phyloP scores from a whole-genome alignment of 2,888 invertebrate genomes.

The Cecidostiba fungosa region DNA sequence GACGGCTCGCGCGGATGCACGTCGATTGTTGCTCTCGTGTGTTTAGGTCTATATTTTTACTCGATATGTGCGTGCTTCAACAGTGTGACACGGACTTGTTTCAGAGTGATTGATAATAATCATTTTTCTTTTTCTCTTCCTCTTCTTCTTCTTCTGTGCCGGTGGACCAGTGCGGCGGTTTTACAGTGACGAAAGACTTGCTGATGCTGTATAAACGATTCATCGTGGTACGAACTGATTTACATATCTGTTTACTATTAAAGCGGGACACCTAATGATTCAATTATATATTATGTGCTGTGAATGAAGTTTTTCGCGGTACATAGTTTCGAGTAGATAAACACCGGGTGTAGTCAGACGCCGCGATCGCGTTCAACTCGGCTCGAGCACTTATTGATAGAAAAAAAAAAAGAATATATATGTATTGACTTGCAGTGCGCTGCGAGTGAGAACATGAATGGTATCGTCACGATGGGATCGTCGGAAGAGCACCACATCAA shows the following conservation, averaged over 20 bases:
- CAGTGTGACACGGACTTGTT: too few species aligned
- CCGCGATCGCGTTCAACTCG: too few species aligned
- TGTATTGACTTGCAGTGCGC: constrained; percentile 27
- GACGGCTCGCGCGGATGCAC: constrained; percentile 3
- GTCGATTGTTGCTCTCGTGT: constrained; percentile 1
- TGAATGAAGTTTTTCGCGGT: too few species aligned
- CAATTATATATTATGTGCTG: too few species aligned
- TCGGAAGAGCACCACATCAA: constrained; percentile 75
- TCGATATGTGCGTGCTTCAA: background rate
- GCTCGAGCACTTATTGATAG: background rate
- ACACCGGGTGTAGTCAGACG: background rate
- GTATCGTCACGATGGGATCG: constrained; percentile 73
- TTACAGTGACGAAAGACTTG: background rate
- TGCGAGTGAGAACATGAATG: constrained; percentile 74
- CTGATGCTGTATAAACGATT: constrained; percentile 37
- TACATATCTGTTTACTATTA: too few species aligned
- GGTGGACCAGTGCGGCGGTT: background rate
- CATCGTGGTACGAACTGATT: constrained; percentile 38
- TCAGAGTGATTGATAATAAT: too few species aligned
- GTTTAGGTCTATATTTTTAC: too few species aligned
- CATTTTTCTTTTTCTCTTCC: too few species aligned
- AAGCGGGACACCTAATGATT: too few species aligned
- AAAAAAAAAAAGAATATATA: too few species aligned
- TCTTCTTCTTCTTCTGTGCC: background rate
- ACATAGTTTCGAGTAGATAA: background rate